Conservation (phyloP, 2,797 vertebrate species). For the Chelon auratus region DNA sequence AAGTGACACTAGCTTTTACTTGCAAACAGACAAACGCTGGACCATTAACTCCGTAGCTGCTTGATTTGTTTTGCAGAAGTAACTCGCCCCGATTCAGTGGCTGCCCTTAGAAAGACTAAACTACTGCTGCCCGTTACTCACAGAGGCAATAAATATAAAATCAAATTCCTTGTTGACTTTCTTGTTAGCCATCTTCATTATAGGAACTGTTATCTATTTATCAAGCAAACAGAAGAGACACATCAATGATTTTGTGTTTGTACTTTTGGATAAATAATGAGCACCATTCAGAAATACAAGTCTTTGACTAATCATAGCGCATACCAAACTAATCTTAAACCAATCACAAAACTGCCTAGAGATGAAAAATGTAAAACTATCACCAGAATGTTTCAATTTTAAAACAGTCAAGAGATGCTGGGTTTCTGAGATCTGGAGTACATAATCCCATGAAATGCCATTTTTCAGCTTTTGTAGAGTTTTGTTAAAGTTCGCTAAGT, state of each 20-base stretch:
- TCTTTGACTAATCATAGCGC: not conserved
- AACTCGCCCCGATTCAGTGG: not conserved
- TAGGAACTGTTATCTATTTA: slow-evolving; percentile 23
- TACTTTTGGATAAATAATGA: slow-evolving; percentile 30
- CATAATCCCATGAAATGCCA: slow-evolving; percentile 19
- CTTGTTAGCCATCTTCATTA: slow-evolving; percentile 21
- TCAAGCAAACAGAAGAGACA: slow-evolving; percentile 15
- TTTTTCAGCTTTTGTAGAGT: slow-evolving; percentile 34
- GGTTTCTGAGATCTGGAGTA: slow-evolving; percentile 39
- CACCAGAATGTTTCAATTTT: slow-evolving; percentile 15
- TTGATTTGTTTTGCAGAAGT: not conserved
- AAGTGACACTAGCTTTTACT: not conserved
- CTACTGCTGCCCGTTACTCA: slow-evolving; percentile 4
- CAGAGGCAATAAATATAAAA: slow-evolving; percentile 25
- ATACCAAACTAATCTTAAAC: slow-evolving; percentile 13
- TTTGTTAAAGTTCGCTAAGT: slow-evolving; percentile 43
- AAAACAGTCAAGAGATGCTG: slow-evolving; percentile 25
- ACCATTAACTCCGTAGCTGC: not conserved
- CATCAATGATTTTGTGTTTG: slow-evolving; percentile 22
- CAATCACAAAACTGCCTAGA: slow-evolving; percentile 14
- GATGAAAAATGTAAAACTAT: slow-evolving; percentile 36
- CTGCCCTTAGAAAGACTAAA: slow-evolving; percentile 1
- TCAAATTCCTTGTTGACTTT: slow-evolving; percentile 5
- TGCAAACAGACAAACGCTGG: slow-evolving; percentile 4
- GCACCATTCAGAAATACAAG: not conserved